phyloP scores from a whole-genome alignment of 2,797 vertebrate genomes.

The Sebastes aleutianus region DNA sequence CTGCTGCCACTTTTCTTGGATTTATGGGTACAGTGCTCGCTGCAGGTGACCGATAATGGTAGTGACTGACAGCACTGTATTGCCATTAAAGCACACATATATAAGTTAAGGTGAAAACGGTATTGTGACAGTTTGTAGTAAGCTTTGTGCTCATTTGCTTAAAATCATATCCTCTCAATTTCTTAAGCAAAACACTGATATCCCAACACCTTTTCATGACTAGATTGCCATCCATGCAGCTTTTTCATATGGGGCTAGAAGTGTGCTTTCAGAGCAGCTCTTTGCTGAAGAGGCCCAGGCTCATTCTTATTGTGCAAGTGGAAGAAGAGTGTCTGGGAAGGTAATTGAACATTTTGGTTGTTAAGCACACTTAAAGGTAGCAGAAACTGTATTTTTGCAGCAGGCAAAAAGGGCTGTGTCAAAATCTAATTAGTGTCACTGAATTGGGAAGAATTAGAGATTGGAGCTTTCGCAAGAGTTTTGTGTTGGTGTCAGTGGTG shows the following conservation, averaged over 20 bases:
- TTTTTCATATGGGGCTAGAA: background rate
- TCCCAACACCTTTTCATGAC: background rate
- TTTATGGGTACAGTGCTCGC: background rate
- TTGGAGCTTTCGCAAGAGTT: background rate
- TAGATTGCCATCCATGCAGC: background rate
- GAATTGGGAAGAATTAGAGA: background rate
- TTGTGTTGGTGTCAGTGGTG: background rate
- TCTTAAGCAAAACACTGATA: background rate
- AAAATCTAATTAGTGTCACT: slow-evolving; percentile 25
- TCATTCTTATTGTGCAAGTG: slow-evolving; percentile 1
- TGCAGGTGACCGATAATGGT: background rate
- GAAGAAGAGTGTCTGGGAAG: slow-evolving; percentile 7
- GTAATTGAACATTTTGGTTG: slow-evolving; percentile 28
- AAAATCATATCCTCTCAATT: background rate
- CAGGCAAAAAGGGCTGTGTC: background rate
- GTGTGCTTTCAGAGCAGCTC: slow-evolving; percentile 11
- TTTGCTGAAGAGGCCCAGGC: slow-evolving; percentile 8
- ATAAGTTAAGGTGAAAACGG: background rate
- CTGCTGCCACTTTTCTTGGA: background rate
- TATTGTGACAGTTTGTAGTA: background rate
- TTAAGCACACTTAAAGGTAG: slow-evolving; percentile 15
- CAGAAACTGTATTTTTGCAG: slow-evolving; percentile 4
- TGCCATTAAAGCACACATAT: background rate
- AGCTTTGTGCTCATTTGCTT: background rate
- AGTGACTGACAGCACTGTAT: background rate